Evolutionary conservation across 2,888 invertebrate species (phyloP), one percentile per base, ranked within the genome.

Genomic region (Drosophila stalkeri): DNA sequence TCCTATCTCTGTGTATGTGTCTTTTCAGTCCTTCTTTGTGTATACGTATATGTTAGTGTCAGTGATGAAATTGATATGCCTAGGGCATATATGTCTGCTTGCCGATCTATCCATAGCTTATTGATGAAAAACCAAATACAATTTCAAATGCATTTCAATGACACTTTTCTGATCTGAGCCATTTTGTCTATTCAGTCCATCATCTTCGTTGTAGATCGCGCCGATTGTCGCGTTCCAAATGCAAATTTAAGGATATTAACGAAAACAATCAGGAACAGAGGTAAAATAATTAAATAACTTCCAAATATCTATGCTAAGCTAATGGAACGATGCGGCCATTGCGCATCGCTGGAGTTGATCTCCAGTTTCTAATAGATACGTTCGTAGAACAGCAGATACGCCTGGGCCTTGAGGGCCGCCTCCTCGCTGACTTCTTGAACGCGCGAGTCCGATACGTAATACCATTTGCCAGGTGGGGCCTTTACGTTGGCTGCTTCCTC

Each of bases 361-460:
- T 27, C 59, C 54, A 43, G 43, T 35, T 20, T 44, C 94, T 96
- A 97, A 93, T 96, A 94, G 92, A 99, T 96, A 93, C 99, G 95
- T 93, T 99, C 99, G 93, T 99, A 99, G 94, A 99, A 99, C 44
- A 99, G 94, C 60, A 99, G 94, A 93, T 99, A 99, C 18, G 99
- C 99, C 93, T 99, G 98, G 70, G 96, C 96, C 82, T 95, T 94
- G 52, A 98, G 94, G 68, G 99, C 99, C 77, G 95, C 94, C 3
- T 96, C 95, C 92, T 98, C 97, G 65, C 95, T 94, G 31, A 97
- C 96, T 92, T 97, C 97, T 44, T 95, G 94, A 0, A 99, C 98
- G 90, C 96, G 95, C 68, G 97, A 96, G 94, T 99, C 99, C 66
- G 98, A 98, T 57, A 98, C 96, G 92, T 97, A 97, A 94, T 97